phyloP scores from a whole-genome alignment of 2,113 vertebrate species.

The Chloebia gouldiae region DNA sequence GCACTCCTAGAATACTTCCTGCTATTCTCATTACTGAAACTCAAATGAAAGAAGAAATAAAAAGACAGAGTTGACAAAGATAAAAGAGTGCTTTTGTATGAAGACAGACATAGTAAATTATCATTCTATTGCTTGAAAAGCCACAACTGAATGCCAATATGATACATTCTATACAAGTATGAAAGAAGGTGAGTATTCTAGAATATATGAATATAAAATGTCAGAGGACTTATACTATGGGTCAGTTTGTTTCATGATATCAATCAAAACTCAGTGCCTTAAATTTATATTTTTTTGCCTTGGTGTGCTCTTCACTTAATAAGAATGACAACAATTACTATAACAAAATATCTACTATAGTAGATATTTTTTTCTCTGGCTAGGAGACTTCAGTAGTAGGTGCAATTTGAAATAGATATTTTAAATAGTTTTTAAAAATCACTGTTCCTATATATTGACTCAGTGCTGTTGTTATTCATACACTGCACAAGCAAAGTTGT shows the following conservation, averaged over 20 bases:
- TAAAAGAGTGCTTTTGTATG: neutral
- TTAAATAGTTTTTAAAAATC: neutral
- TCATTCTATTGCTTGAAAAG: neutral
- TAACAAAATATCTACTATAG: neutral
- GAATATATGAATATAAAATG: neutral
- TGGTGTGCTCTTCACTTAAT: neutral
- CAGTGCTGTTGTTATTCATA: neutral
- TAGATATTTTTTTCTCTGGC: neutral
- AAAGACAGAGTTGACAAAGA: neutral
- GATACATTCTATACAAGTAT: neutral
- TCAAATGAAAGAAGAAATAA: neutral
- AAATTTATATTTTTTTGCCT: neutral
- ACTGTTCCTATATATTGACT: neutral
- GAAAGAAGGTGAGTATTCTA: neutral
- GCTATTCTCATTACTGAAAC: neutral
- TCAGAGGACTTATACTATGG: neutral
- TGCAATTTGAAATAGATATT: neutral
- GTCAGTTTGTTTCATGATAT: accelerated
- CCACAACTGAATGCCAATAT: neutral
- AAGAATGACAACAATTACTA: neutral
- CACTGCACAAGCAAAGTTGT: neutral
- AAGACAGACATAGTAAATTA: neutral
- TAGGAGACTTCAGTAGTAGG: neutral
- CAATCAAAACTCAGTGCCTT: neutral
- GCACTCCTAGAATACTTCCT: neutral